Conservation (phyloP, 2,113 vertebrate species). For the Erythrocercus mccallii region DNA sequence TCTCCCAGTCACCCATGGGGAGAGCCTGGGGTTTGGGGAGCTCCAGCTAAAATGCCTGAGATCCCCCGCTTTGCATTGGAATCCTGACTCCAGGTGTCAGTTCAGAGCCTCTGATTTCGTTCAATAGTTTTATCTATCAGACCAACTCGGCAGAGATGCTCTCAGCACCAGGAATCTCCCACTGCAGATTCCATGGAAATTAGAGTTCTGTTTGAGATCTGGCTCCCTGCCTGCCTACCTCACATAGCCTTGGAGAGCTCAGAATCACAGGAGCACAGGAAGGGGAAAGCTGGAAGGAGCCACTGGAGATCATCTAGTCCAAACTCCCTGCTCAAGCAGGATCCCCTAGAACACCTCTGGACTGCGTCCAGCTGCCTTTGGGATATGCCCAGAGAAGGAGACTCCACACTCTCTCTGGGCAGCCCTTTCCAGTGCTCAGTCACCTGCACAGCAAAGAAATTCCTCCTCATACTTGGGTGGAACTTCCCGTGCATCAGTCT, state of each 20-base stretch:
- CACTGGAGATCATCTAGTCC: background rate
- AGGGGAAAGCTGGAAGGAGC: background rate
- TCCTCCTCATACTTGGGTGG: background rate
- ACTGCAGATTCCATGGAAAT: background rate
- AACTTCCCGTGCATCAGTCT: background rate
- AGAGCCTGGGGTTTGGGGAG: background rate
- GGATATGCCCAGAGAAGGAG: background rate
- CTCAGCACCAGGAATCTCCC: fast-evolving
- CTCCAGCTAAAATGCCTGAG: background rate
- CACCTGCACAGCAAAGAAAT: background rate
- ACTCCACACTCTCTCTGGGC: background rate
- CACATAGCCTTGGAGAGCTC: fast-evolving
- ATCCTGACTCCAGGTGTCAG: background rate
- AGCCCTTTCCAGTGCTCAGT: fast-evolving
- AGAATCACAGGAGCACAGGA: background rate
- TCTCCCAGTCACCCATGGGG: background rate
- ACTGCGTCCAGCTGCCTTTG: background rate
- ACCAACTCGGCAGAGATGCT: background rate
- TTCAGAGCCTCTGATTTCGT: background rate
- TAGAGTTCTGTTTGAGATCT: background rate
- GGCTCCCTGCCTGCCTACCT: background rate
- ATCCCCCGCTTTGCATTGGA: fast-evolving
- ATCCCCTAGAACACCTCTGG: background rate
- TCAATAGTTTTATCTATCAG: background rate
- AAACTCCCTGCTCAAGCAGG: background rate